Evolutionary conservation across 1,140 invertebrate species (phyloP), one percentile per base, ranked within the genome.

Genomic region (Drosophila subobscura): DNA sequence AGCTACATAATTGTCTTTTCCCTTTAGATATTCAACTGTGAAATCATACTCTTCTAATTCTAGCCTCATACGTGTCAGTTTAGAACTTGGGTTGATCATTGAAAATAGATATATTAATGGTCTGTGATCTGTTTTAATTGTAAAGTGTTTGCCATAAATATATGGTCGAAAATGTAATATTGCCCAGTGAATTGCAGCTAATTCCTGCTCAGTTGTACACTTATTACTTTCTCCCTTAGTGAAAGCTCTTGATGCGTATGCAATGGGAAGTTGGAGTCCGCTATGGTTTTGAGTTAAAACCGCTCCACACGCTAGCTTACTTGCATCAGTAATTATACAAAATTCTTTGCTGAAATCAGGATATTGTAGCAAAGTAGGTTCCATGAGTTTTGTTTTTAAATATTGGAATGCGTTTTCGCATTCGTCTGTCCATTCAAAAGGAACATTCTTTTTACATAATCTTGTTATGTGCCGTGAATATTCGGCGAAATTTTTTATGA

Each of bases 1-100:
- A 1, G 63, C 55, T 49, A 59, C 63, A 45, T 25, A n/a, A 46
- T 66, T 60, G n/a, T 60, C 56, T 55, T 72, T 72, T 5, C 60
- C 51, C 20, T 25, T 74, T 60, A 78, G 66, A 51, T 86, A 85
- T 16, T 70, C 61, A 6, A 88, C 72, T 8, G 53, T 56, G 40
- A 68, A 77, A 29, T 92, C 63, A 78, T 92, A 93, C 33, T 90
- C 84, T 41, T 66, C 54, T 40, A 76, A 53, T 41, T 84, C 72
- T n/a, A 79, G 44, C 5, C 25, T 25, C 25, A 25, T 25, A 25
- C 25, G 25, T 25, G 25, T 25, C 25, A 25, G 25, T 25, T 25
- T 5, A 25, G 25, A 25, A 25, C 25, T 25, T 25, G 25, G 25
- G 4, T 25, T 25, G 25, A 25, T 25, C 25, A 25, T 25, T 25